These are phyloP conservation scores for Coturnix japonica DNA, from an alignment of 2,113 vertebrate genomes.

Conservation along the genomic window DNA sequence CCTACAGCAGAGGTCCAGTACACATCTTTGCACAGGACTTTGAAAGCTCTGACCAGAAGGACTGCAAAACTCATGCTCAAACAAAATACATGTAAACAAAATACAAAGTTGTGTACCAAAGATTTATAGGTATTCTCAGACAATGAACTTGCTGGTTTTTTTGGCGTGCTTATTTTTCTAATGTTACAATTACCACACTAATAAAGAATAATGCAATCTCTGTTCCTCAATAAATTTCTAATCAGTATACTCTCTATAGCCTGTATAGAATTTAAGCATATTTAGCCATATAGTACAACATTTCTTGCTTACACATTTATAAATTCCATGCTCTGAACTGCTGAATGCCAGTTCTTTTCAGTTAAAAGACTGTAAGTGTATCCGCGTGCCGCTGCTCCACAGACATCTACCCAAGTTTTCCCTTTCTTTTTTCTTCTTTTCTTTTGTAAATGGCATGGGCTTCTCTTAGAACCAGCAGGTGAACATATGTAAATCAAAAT, in stretches of 20 bases:
- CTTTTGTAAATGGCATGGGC: not conserved
- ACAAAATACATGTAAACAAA: rapidly evolving
- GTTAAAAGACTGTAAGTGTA: not conserved
- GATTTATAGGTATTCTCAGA: not conserved
- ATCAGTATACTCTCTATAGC: not conserved
- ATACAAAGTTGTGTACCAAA: not conserved
- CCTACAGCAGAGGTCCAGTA: not conserved
- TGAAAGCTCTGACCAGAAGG: not conserved
- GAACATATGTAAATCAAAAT: not conserved
- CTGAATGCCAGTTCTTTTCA: not conserved
- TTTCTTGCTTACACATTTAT: not conserved
- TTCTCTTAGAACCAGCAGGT: not conserved
- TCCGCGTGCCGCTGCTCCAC: not conserved
- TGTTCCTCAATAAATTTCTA: not conserved
- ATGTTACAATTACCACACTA: not conserved
- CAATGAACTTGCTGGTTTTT: rapidly evolving
- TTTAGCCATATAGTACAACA: not conserved
- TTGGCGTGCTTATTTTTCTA: rapidly evolving
- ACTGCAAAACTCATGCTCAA: not conserved
- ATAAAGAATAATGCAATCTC: not conserved
- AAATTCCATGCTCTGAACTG: not conserved
- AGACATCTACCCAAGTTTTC: not conserved
- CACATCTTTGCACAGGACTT: not conserved
- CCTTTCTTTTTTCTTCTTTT: rapidly evolving
- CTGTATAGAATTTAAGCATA: not conserved